Evolutionary conservation across 2,888 invertebrate species (phyloP).

Genomic region (Meteorus colon): DNA sequence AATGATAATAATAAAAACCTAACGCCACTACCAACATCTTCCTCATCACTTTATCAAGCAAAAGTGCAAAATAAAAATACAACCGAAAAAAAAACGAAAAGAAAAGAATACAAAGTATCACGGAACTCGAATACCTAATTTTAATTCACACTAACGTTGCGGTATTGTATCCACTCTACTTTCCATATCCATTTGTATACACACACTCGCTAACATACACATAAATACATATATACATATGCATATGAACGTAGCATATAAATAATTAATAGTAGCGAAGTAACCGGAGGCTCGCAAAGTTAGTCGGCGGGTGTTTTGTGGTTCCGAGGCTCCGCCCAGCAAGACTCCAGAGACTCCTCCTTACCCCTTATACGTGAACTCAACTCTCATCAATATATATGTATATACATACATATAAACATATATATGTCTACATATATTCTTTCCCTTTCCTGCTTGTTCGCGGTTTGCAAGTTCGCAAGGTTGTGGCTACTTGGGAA

Average conservation of each 20-base stretch:
- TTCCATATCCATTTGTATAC: neutral
- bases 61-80: too few species aligned
- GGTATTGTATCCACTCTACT: too few species aligned
- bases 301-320: constrained; percentile 52
- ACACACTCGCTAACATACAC: too few species aligned
- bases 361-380: constrained; percentile 55
- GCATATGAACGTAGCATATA: constrained; percentile 63
- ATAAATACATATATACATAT: neutral
- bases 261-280: constrained; percentile 71
- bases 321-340: constrained; percentile 71
- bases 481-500: constrained; percentile 28
- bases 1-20: too few species aligned
- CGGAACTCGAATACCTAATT: neutral
- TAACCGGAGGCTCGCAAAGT: constrained; percentile 50
- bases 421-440: too few species aligned
- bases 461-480: constrained; percentile 21
- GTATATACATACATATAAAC: neutral
- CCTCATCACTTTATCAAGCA: too few species aligned
- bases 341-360: constrained; percentile 70
- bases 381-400: constrained; percentile 18
- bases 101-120: neutral
- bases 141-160: neutral
- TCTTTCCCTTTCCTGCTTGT: constrained; percentile 18
- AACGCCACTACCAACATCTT: too few species aligned
- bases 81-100: neutral